phyloP scores from a whole-genome alignment of 1,140 invertebrate species.

The Calosoma granatense region DNA sequence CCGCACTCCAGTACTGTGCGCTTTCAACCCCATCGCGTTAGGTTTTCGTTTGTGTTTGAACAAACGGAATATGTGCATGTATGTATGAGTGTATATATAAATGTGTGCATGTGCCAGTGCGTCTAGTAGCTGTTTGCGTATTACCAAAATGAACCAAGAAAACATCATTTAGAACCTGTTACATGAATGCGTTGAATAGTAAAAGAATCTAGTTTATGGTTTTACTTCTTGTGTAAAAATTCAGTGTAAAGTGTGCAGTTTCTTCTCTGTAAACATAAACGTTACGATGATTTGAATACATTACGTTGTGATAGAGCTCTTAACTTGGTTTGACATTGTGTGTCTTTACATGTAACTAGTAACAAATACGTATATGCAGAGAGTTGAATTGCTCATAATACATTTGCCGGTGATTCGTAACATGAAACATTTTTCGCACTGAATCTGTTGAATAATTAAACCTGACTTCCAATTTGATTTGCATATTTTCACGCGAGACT shows the following conservation, averaged over 20 bases:
- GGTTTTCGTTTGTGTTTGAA: background rate
- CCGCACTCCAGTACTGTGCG: background rate
- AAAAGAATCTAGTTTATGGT: no score
- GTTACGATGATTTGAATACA: no score
- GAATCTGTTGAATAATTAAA: conserved; percentile 30
- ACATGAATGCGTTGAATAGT: no score
- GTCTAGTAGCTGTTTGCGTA: background rate
- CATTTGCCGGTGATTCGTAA: background rate
- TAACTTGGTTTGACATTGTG: no score
- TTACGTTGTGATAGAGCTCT: no score
- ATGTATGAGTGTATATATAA: conserved; percentile 1
- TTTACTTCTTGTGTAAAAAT: no score
- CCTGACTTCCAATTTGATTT: conserved; percentile 35
- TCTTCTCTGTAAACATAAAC: no score
- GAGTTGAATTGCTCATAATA: background rate
- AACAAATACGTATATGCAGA: no score
- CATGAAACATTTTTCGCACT: conserved; percentile 5
- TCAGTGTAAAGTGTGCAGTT: no score
- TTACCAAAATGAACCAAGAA: no score
- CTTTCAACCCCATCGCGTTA: conserved; percentile 1
- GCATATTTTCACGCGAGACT: conserved; percentile 34
- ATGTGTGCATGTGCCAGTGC: background rate
- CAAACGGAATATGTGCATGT: background rate
- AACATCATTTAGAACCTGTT: no score
- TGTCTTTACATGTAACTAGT: no score